These are phyloP conservation scores for Philypnodon macrostomus DNA, from an alignment of 2,797 vertebrate species.

Conservation along the genomic window DNA sequence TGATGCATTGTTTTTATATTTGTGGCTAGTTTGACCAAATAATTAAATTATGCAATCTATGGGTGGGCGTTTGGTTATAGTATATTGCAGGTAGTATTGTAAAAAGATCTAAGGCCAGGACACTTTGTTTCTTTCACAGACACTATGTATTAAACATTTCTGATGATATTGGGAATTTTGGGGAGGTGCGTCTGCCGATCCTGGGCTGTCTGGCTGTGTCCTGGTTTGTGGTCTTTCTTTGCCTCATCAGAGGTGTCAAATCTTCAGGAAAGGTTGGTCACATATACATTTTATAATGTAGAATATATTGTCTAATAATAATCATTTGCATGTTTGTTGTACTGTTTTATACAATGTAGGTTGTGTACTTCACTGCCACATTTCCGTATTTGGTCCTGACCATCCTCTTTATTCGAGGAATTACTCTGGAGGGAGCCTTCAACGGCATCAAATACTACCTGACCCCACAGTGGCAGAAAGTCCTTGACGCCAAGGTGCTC, in stretches of 20 bases:
- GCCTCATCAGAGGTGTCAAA: constrained; percentile 95
- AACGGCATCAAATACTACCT: constrained; percentile 95
- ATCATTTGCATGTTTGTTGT: constrained; percentile 4
- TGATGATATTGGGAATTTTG: constrained; percentile 91
- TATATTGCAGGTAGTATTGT: no score
- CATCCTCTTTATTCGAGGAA: constrained; percentile 95
- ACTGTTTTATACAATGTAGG: constrained; percentile 66
- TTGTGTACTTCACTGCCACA: constrained; percentile 98
- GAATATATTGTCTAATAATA: not conserved
- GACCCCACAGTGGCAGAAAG: constrained; percentile 98
- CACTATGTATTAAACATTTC: constrained; percentile 91
- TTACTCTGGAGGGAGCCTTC: constrained; percentile 92
- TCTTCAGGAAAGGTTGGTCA: constrained; percentile 93
- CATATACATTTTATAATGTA: not conserved
- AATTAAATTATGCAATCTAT: no score
- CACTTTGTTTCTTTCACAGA: constrained; percentile 61
- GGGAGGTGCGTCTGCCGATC: constrained; percentile 90
- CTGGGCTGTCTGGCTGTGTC: constrained; percentile 92
- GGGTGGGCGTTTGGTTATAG: no score
- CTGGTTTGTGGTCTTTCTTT: constrained; percentile 97
- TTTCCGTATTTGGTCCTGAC: constrained; percentile 97
- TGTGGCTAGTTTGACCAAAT: no score
- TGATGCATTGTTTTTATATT: no score
- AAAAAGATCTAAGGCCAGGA: no score
- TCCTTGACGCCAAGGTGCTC: constrained; percentile 93